These are phyloP conservation scores for Chymomyza fuscimana DNA, from an alignment of 2,888 invertebrate species.

Conservation along the genomic window DNA sequence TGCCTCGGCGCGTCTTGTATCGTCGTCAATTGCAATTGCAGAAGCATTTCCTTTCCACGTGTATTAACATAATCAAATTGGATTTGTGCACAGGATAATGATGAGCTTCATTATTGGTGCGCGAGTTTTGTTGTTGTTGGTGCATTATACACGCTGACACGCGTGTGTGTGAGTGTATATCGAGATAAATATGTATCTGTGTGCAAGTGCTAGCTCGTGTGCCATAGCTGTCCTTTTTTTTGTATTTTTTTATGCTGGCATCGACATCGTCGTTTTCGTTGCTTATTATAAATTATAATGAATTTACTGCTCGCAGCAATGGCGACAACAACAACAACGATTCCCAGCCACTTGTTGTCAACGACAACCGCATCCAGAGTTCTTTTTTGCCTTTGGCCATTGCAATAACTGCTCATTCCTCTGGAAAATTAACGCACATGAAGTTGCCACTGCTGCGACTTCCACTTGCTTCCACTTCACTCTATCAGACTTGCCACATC, in stretches of 20 bases:
- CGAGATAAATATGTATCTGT: conserved; percentile 16
- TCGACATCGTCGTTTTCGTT: conserved; percentile 43
- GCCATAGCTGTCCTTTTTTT: conserved; percentile 30
- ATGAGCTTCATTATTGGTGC: conserved; percentile 72
- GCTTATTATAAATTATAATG: conserved; percentile 75
- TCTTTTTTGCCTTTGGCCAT: not conserved
- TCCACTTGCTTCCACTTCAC: not conserved
- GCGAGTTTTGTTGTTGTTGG: conserved; percentile 6
- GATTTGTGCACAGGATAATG: conserved; percentile 76
- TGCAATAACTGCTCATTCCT: conserved; percentile 54
- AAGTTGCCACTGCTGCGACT: not conserved
- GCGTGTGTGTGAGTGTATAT: conserved; percentile 27
- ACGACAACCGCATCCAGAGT: conserved; percentile 51
- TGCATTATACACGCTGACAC: conserved; percentile 8
- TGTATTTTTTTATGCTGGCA: conserved; percentile 25
- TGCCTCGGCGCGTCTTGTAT: conserved; percentile 19
- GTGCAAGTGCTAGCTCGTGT: conserved; percentile 39
- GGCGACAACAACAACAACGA: conserved; percentile 9
- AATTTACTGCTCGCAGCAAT: conserved; percentile 58
- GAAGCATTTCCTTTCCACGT: conserved; percentile 74
- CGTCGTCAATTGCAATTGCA: conserved; percentile 67
- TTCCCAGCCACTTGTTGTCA: conserved; percentile 69
- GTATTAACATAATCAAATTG: conserved; percentile 75
- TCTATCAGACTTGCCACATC: not conserved
- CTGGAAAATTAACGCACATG: conserved; percentile 72